Conservation (phyloP, 2,113 vertebrate genomes). For the Prinia subflava region DNA sequence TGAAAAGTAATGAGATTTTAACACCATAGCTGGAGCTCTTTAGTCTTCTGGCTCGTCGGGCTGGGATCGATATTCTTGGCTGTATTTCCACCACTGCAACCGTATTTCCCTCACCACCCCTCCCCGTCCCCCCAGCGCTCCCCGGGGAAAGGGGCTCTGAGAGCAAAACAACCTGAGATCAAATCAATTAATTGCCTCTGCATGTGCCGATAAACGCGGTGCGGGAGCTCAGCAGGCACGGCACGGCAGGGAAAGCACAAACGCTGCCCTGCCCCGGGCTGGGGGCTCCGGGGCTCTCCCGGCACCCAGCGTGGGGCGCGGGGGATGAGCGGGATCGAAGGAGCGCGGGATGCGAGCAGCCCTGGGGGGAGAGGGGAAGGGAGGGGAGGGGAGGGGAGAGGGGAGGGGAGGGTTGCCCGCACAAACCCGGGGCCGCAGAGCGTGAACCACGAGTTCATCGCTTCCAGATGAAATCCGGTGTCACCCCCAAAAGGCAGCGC, state of each 20-base stretch:
- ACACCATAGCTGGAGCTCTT: not conserved
- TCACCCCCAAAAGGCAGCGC: not conserved
- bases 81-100: not conserved
- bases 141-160: not conserved
- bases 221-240: not conserved
- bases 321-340: not conserved
- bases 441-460: not conserved
- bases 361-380: not conserved
- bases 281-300: not conserved
- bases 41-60: not conserved
- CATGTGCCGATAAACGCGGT: not conserved
- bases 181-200: constrained; percentile 45
- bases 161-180: constrained; percentile 15
- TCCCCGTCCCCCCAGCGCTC: not conserved
- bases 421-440: not conserved
- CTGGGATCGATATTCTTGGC: not conserved
- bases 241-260: not conserved
- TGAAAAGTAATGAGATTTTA: not conserved
- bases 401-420: not conserved
- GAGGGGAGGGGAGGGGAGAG: not conserved
- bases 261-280: not conserved
- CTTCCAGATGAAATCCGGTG: not conserved
- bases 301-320: not conserved
- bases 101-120: not conserved
- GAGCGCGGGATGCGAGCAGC: not conserved